Evolutionary conservation across 2,888 invertebrate genomes (phyloP).

Genomic region (Prostheceraeus crozeri): DNA sequence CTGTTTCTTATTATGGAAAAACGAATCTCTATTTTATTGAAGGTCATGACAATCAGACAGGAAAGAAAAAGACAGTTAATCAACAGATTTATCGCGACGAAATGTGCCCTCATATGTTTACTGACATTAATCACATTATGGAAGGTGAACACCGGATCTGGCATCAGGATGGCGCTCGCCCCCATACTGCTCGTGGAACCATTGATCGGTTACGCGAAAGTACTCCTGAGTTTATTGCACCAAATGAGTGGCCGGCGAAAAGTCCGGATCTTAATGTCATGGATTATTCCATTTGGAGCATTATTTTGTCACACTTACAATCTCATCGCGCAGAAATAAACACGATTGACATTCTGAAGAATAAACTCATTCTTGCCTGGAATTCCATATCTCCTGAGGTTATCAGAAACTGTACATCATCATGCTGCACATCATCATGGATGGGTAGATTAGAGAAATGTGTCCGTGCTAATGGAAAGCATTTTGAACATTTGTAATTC

Average conservation of each 20-base stretch:
- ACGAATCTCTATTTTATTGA: conserved; percentile 5
- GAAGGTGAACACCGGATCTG: conserved; percentile 11
- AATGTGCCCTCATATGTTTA: conserved; percentile 18
- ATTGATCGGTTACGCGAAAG: conserved; percentile 17
- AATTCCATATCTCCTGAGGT: conserved; percentile 25
- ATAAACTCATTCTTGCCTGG: conserved; percentile 13
- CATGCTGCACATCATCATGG: too few relatives aligned
- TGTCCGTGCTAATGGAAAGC: too few relatives aligned
- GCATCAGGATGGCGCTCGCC: conserved; percentile 12
- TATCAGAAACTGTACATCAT: too few relatives aligned
- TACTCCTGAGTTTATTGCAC: conserved; percentile 14
- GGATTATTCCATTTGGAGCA: conserved; percentile 16
- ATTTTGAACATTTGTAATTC: too few relatives aligned
- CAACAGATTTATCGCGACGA: conserved; percentile 10
- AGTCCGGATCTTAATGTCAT: conserved; percentile 12
- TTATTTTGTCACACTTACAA: conserved; percentile 22
- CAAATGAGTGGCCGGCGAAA: conserved; percentile 13
- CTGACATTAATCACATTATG: conserved; percentile 13
- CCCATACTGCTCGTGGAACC: conserved; percentile 6
- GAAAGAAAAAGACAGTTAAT: conserved; percentile 20
- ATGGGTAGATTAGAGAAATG: too few relatives aligned
- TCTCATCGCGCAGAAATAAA: conserved; percentile 22
- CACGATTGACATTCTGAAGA: conserved; percentile 23
- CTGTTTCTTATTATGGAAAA: conserved; percentile 24
- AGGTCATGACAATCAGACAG: too few relatives aligned